Base-by-base conservation (phyloP, 35 echinoderm and acorn worm species). In the Apostichopus californicus region DNA sequence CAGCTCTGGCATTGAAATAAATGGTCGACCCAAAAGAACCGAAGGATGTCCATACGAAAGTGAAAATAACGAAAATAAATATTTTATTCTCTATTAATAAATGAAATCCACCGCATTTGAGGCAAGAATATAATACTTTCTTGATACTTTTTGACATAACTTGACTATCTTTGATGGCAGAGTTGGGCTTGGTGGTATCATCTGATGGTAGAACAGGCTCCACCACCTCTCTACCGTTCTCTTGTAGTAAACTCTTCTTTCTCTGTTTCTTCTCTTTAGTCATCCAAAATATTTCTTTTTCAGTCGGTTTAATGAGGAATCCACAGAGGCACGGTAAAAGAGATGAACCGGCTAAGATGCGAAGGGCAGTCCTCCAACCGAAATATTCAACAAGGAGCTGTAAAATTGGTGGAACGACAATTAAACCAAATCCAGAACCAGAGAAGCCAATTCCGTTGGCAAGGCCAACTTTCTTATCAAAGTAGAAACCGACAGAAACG, bases 371-470 rank as follows among this genome's bases (percentile, higher is more conserved):
- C 75, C 73, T 28, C 92, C 92, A 93, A 79, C 56, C 70, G 22
- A 86, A 86, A 23, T 78, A 55, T 20, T 93, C 84, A 1, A 86
- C 56, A 23, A 93, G 72, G 25, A 88, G 14, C 12, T 78, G 82
- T 26, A 87, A 55, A 26, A 92, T 55, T 46, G 34, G 80, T 3
- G 91, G 91, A 46, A 92, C 22, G 21, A 92, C n/a, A n/a, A 92
- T 9, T 53, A 72, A 24, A 5, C 79, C 91, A 6, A 92, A 28
- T 24, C 91, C 91, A 46, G 28, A 26, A 22, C 91, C 91, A 46
- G 79, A 46, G 4, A 57, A 70, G 14, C 57, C 80, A 15, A 92
- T 70, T n/a, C 79, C 91, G 59, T 92, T 92, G 52, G 91, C 91
- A 34, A 92, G 4, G 17, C 59, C 91, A 8, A 84, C 63, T 68